A percentile compares a stretch with the other conserved stretches of the same genome.
These are phyloP conservation scores for Pungitius pungitius DNA, from an alignment of 2,113 vertebrate species.

Conservation along the genomic window DNA sequence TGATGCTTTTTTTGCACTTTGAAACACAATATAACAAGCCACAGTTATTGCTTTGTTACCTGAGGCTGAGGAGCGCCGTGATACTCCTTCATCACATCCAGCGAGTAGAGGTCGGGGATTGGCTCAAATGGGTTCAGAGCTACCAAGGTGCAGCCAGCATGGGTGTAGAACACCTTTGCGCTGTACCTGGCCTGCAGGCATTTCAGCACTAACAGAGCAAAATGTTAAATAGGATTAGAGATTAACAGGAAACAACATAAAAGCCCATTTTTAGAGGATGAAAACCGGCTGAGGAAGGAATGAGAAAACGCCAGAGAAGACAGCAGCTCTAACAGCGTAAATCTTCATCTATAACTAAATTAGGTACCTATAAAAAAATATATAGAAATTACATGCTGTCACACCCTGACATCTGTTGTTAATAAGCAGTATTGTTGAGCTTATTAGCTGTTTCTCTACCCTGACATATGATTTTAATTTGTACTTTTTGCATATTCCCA, in stretches of 20 bases:
- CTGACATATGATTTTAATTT: background rate
- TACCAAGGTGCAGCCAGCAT: constrained; percentile 95
- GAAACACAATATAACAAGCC: background rate
- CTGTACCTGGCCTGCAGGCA: constrained; percentile 93
- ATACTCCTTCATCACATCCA: constrained; percentile 91
- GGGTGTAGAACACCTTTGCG: constrained; percentile 88
- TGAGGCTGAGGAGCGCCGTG: constrained; percentile 86
- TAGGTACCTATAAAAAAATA: background rate
- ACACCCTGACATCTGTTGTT: constrained; percentile 18
- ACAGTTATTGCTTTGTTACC: constrained; percentile 75
- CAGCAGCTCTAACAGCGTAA: background rate
- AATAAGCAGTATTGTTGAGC: background rate
- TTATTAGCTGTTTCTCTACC: no score
- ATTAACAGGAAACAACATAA: background rate
- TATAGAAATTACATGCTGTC: background rate
- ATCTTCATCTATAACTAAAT: background rate
- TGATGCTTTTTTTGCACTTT: background rate
- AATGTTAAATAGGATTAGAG: constrained; percentile 22
- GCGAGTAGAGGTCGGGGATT: constrained; percentile 87
- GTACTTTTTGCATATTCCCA: background rate
- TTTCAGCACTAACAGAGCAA: constrained; percentile 85
- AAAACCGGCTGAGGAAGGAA: background rate
- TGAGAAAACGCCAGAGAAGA: background rate
- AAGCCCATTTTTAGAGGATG: background rate
- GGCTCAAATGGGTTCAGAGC: constrained; percentile 95